Conservation (phyloP, 2,113 vertebrate species). For the Actenoides hombroni region DNA sequence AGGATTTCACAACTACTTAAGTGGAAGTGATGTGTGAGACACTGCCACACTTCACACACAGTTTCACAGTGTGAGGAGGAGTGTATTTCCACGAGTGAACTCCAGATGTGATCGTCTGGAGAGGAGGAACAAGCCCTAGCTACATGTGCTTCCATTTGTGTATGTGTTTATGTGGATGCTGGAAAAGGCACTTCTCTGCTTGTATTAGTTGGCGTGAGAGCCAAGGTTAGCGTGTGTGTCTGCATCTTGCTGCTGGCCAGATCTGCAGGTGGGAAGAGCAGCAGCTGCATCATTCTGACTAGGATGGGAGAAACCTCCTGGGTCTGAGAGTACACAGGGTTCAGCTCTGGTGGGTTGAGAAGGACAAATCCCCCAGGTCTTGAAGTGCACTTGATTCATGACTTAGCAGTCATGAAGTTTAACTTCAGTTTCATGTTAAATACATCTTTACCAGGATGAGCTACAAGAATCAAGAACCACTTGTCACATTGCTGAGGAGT, state of each 20-base stretch:
- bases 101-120: neutral
- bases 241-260: neutral
- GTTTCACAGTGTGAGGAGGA: neutral
- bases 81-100: neutral
- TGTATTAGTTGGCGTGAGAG: neutral
- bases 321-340: neutral
- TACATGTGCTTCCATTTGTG: neutral
- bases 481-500: neutral
- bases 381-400: neutral
- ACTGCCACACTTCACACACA: neutral
- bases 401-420: neutral
- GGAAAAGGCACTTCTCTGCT: neutral
- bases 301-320: neutral
- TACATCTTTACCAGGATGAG: neutral
- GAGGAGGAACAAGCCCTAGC: neutral
- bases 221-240: too few species aligned
- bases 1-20: neutral
- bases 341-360: neutral
- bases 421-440: neutral
- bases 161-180: neutral
- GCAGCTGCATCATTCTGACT: neutral
- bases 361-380: neutral
- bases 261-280: neutral
- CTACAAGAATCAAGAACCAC: neutral
- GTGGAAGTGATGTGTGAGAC: neutral